These are phyloP conservation scores for Pentamera pediparva DNA, from an alignment of 53 echinoderm and acorn worm genomes.

Conservation along the genomic window DNA sequence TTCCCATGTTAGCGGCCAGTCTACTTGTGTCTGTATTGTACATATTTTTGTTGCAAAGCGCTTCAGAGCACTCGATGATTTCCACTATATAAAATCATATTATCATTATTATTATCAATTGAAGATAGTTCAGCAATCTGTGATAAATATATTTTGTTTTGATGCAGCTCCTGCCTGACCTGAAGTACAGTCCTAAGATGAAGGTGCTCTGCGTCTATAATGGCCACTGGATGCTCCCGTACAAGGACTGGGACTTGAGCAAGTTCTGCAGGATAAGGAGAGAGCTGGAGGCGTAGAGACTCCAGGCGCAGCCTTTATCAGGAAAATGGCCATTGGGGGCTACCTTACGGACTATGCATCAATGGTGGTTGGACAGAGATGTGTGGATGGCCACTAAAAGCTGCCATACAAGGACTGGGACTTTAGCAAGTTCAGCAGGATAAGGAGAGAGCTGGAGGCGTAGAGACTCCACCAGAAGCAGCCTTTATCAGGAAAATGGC, in stretches of 20 bases:
- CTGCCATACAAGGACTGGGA: slow-evolving; percentile 68
- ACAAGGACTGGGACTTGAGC: slow-evolving; percentile 56
- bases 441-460: slow-evolving; percentile 11
- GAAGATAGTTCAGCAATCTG: background rate
- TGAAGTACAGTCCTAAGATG: slow-evolving; percentile 89
- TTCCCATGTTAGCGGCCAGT: too few species aligned
- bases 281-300: slow-evolving; percentile 12
- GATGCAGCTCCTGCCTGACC: slow-evolving; percentile 63
- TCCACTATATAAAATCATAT: too few species aligned
- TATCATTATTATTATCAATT: background rate
- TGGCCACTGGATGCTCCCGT: slow-evolving; percentile 87
- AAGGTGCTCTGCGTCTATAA: slow-evolving; percentile 84
- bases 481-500: too few species aligned
- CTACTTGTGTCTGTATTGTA: too few species aligned
- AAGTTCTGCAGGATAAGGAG: slow-evolving; percentile 41
- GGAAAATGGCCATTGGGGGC: slow-evolving; percentile 95
- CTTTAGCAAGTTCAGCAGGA: slow-evolving; percentile 45
- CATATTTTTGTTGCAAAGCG: background rate
- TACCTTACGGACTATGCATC: slow-evolving; percentile 61
- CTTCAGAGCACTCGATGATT: too few species aligned
- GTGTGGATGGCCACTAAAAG: slow-evolving; percentile 91
- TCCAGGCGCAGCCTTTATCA: too few species aligned
- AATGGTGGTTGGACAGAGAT: too few species aligned
- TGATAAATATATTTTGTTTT: background rate
- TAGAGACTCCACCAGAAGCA: background rate